A percentile compares a stretch with the other conserved stretches of the same genome.
phyloP scores from a whole-genome alignment of 2,113 vertebrate species.

The Thymallus thymallus region DNA sequence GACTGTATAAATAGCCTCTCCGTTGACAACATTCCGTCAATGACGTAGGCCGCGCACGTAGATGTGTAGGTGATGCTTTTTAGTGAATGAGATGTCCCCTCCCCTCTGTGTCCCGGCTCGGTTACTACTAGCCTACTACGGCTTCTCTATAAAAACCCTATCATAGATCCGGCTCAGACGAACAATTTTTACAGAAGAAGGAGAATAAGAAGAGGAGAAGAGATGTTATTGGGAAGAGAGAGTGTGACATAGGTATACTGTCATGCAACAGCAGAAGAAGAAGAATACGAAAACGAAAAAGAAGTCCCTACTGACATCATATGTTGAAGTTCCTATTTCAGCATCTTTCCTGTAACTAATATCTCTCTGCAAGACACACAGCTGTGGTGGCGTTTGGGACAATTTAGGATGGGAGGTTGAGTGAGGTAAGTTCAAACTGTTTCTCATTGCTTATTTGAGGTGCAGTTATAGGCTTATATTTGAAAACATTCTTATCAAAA shows the following conservation, averaged over 20 bases:
- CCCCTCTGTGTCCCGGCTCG: conserved; percentile 40
- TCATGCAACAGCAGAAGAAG: too few relatives aligned
- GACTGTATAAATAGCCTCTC: conserved; percentile 84
- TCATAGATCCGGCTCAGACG: conserved; percentile 68
- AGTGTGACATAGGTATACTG: neutral
- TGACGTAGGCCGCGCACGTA: conserved; percentile 87
- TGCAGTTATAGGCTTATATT: too few relatives aligned
- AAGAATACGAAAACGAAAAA: neutral
- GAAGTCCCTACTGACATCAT: too few relatives aligned
- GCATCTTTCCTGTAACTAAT: neutral
- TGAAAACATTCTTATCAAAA: too few relatives aligned
- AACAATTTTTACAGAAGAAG: conserved; percentile 3
- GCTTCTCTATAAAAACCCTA: conserved; percentile 86
- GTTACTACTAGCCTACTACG: conserved; percentile 76
- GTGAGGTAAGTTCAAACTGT: neutral
- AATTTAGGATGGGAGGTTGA: neutral
- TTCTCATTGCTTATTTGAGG: neutral
- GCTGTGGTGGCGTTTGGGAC: neutral
- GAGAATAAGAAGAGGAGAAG: conserved; percentile 19
- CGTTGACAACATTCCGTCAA: conserved; percentile 75
- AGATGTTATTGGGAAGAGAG: neutral
- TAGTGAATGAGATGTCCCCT: conserved; percentile 83
- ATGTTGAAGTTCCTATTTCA: neutral
- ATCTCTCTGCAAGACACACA: neutral
- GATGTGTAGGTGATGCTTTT: conserved; percentile 91